Conservation (phyloP, 1,140 invertebrate genomes). For the Plectrocnemia conspersa region DNA sequence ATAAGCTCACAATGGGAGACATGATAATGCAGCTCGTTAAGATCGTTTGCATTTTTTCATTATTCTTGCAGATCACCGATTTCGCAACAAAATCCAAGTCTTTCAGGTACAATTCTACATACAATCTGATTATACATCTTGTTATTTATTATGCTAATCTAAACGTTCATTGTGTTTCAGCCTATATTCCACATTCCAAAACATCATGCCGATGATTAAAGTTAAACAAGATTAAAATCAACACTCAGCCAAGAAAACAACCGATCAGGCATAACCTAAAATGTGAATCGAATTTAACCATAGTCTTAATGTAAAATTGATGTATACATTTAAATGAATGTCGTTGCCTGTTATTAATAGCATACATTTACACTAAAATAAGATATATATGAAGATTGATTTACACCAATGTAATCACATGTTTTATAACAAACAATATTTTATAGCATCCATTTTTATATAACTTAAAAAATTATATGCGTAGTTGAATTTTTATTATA, state of each 20-base stretch:
- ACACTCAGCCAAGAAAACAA: neutral
- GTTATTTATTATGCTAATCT: neutral
- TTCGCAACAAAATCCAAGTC: constrained; percentile 19
- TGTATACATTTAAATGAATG: no score
- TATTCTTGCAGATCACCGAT: constrained; percentile 23
- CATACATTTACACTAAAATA: no score
- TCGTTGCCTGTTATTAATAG: no score
- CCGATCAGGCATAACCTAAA: constrained; percentile 5
- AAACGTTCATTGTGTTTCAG: constrained; percentile 15
- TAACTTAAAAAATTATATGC: neutral
- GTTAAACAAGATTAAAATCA: constrained; percentile 14
- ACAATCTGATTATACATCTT: neutral
- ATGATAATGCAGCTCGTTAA: constrained; percentile 25
- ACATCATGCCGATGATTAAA: constrained; percentile 8
- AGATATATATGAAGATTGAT: no score
- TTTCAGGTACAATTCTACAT: no score
- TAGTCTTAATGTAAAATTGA: no score
- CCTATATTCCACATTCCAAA: constrained; percentile 7
- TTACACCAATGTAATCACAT: neutral
- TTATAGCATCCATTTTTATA: neutral
- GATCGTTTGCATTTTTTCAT: constrained; percentile 24
- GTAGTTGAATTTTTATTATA: neutral
- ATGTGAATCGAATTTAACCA: no score
- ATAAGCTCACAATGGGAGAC: constrained; percentile 11
- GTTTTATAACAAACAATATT: neutral